Percentiles rank a stretch among this genome's conserved stretches.
These are phyloP conservation scores for Menidia beryllina DNA, from an alignment of 2,113 vertebrate genomes.

Conservation along the genomic window DNA sequence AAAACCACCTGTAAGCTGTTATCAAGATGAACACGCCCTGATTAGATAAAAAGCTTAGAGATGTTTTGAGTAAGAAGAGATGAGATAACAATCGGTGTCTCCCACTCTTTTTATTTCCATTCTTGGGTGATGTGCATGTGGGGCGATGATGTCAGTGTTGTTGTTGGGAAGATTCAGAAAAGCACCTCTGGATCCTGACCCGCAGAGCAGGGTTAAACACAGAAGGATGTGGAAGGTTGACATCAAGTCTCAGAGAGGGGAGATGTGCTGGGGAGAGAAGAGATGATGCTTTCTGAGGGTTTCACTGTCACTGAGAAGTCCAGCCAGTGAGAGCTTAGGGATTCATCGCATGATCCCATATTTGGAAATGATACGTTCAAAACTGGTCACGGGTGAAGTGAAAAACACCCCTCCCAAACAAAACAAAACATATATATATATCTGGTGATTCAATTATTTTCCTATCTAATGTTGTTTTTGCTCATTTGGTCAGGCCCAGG, in stretches of 20 bases:
- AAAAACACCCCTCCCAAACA: background rate
- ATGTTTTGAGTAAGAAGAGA: constrained; percentile 18
- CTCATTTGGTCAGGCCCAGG: constrained; percentile 84
- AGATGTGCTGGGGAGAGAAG: no score
- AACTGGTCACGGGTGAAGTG: no score
- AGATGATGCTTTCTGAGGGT: no score
- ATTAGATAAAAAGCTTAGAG: constrained; percentile 27
- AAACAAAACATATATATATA: no score
- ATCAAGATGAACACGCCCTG: constrained; percentile 39
- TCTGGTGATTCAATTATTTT: background rate
- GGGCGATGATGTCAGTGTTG: constrained; percentile 52
- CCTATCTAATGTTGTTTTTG: background rate
- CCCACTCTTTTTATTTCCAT: constrained; percentile 27
- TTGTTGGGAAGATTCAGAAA: constrained; percentile 26
- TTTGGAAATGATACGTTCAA: no score
- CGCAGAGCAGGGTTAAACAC: background rate
- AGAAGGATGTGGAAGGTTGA: background rate
- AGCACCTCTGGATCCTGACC: constrained; percentile 35
- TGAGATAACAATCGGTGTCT: constrained; percentile 50
- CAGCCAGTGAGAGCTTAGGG: no score
- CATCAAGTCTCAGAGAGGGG: no score
- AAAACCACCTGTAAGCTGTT: constrained; percentile 44
- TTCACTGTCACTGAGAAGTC: no score
- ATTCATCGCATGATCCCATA: no score
- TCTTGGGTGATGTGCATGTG: constrained; percentile 28